Base-by-base conservation (phyloP, 2,113 vertebrate species). In the Ammospiza nelsoni region DNA sequence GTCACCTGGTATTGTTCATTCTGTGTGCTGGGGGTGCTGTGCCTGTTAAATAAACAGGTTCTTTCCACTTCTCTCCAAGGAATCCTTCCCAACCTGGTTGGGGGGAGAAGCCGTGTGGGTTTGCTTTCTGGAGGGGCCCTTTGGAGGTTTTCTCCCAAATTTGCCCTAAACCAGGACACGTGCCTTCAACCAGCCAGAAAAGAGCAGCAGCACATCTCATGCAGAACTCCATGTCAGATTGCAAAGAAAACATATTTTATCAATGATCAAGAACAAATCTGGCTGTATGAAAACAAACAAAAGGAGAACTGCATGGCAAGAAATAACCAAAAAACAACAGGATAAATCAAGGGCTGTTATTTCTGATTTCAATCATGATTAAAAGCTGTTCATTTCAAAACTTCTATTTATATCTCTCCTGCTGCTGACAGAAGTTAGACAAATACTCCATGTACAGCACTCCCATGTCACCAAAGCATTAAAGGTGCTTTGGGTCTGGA, bases 231-330 rank as follows among this genome's bases (percentile, higher is more conserved):
- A 3, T 51, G 66, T 67, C 37, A 83, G 61, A 52, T 48, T 89
- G 73, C 73, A 90, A 39, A 90, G 76, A 52, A 89, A 96, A 84
- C 76, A 78, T 63, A 59, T 81, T 94, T 95, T 90, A 94, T 90
- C 91, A 84, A 21, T 37, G 73, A 90, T 11, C 67, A 76, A 74
- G 92, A 94, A 89, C 61, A 96, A 93, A 92, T 90, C 95, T 93
- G 91, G 65, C 61, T 86, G 80, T 84, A 81, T 75, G 91, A 94
- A 95, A 96, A 94, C 91, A 96, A 94, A 90, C 24, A 83, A 81
- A 87, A 89, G 75, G 67, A 94, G 71, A 96, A 77, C 10, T 22
- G 61, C 73, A 21, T 1, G 52, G 73, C 43, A 57, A 51, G 92
- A 41, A 73, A 86, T 55, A 68, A 68, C 52, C 23, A 67, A 58